Evolutionary conservation across 1,140 invertebrate genomes (phyloP).

Genomic region (Lamellibrachia luymesi): DNA sequence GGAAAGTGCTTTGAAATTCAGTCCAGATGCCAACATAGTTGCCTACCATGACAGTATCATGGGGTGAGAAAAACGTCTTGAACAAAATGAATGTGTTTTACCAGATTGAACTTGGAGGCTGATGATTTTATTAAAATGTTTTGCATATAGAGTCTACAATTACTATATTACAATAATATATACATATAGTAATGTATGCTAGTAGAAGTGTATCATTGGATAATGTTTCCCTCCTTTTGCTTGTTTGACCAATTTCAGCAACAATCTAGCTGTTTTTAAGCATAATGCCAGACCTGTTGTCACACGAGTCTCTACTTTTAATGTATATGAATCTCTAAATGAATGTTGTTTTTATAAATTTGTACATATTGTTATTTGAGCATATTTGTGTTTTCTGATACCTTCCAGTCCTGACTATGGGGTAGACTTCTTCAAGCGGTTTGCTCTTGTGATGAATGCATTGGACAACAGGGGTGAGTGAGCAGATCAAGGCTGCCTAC

Average conservation of each 20-base stretch:
- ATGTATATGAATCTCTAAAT: not conserved
- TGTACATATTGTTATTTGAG: not conserved
- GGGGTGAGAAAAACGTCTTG: constrained; percentile 64
- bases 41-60: constrained; percentile 93
- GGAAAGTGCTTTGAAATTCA: constrained; percentile 84
- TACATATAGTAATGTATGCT: not conserved
- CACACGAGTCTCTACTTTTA: too few relatives aligned
- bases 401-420: constrained; percentile 82
- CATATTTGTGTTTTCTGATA: constrained; percentile 27
- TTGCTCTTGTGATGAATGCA: constrained; percentile 92
- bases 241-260: not conserved
- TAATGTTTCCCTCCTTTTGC: not conserved
- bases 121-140: not conserved
- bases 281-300: too few relatives aligned
- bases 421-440: constrained; percentile 87
- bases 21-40: constrained; percentile 82
- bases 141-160: too few relatives aligned
- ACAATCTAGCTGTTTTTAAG: not conserved
- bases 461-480: constrained; percentile 81
- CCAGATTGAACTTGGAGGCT: not conserved
- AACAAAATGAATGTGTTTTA: not conserved
- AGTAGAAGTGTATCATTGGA: not conserved
- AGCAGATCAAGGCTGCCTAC: not conserved
- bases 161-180: too few relatives aligned
- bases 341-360: constrained; percentile 10